Conservation (phyloP, 2,888 invertebrate species). For the Drosophila pegasa region DNA sequence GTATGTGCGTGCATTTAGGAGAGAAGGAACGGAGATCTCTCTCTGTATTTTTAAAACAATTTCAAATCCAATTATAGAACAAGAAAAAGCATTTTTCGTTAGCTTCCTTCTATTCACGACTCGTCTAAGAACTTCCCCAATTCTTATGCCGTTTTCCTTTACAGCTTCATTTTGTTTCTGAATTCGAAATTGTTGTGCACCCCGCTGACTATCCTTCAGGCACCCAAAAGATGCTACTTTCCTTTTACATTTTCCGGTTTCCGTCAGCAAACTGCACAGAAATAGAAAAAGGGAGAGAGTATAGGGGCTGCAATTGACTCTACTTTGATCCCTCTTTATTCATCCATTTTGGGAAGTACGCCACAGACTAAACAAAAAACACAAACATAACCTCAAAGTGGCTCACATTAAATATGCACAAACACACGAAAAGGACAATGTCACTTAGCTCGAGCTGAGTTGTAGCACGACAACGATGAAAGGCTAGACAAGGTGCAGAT, state of each 20-base stretch:
- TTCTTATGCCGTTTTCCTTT: constrained; percentile 26
- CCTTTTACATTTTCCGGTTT: constrained; percentile 36
- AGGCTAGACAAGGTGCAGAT: constrained; percentile 4
- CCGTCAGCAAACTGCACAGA: constrained; percentile 38
- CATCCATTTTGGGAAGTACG: too few species aligned
- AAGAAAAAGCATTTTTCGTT: constrained; percentile 71
- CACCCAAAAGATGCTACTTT: constrained; percentile 46
- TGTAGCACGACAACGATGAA: constrained; percentile 26
- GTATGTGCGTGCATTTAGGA: constrained; percentile 44
- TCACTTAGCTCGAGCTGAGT: constrained; percentile 16
- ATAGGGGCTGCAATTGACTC: constrained; percentile 19
- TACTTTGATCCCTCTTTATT: neutral
- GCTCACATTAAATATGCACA: constrained; percentile 64
- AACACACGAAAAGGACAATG: constrained; percentile 60
- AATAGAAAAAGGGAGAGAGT: neutral
- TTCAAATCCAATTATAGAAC: constrained; percentile 76
- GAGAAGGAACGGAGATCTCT: constrained; percentile 32
- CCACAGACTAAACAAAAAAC: constrained; percentile 35
- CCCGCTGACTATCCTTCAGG: constrained; percentile 42
- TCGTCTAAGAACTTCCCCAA: constrained; percentile 14
- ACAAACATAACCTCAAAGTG: constrained; percentile 64
- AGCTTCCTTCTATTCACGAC: constrained; percentile 52
- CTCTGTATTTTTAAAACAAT: constrained; percentile 70
- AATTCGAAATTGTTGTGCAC: constrained; percentile 62
- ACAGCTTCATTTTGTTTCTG: constrained; percentile 60